Base-by-base conservation (phyloP, 2,797 vertebrate genomes). In the Sebastes kiyomatsui region DNA sequence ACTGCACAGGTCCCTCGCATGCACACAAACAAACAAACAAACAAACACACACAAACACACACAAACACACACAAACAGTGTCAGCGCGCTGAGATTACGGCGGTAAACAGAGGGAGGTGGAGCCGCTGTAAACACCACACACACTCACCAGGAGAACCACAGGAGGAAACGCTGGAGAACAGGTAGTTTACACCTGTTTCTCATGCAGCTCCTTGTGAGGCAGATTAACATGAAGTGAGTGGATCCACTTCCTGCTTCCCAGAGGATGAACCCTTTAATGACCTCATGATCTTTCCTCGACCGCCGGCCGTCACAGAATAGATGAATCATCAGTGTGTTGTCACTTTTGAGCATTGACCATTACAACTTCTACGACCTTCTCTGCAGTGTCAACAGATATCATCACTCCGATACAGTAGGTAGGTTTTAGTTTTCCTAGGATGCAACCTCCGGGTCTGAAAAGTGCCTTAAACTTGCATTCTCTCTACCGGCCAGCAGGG, bases 11-110 rank as follows among this genome's bases (percentile, higher is more conserved):
- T 56, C 23, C 35, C 49, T 22, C 5, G 1, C 80, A 67, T 16
- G 28, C 74, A 75, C 81, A 67, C 79, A 73, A 5, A 64, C 72
- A 58, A n/a, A 71, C 27, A 33, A 25, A 35, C 6, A 60, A 9
- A 12, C 62, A 60, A 23, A 33, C 42, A 56, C 55, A 62, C 30
- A 12, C 62, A 60, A 28, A 33, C 52, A 22, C 18, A 60, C 25
- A 12, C 62, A 60, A 20, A 35, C 54, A 22, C 20, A 32, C 42
- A 58, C 60, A 58, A 9, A 58, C 54, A 16, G 9, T 25, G 56
- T 28, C 66, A 61, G 3, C 12, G 5, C 4, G 32, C 58, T 60
- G 68, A 2, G 38, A 72, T 54, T 59, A 64, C 23, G 32, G 75
- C 30, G 2, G 28, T 28, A 59, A 76, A 66, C 27, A 22, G 18